A percentile compares a stretch with the other conserved stretches of the same genome.
Conservation (phyloP, 2,888 invertebrate species). For the Campopleginae sp. region DNA sequence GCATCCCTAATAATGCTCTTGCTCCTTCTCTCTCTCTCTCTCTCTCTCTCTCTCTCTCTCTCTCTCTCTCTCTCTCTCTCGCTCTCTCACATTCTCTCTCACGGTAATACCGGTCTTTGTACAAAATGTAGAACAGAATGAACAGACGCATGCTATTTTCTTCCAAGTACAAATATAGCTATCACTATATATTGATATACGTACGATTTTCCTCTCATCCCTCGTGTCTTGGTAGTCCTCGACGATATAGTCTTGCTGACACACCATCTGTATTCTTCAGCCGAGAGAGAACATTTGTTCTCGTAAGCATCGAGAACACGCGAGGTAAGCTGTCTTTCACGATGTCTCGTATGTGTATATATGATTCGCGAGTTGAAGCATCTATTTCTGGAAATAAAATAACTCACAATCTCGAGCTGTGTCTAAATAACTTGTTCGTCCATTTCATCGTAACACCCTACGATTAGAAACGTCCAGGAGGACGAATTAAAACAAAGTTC, state of each 20-base stretch:
- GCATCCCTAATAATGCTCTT: constrained; percentile 43
- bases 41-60: background rate
- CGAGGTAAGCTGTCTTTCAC: constrained; percentile 57
- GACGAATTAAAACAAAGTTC: background rate
- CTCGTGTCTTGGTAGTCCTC: constrained; percentile 19
- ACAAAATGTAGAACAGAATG: constrained; percentile 58
- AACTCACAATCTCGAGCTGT: constrained; percentile 45
- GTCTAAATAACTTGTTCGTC: constrained; percentile 25
- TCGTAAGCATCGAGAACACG: constrained; percentile 63
- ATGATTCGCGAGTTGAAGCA: constrained; percentile 30
- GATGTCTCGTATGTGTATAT: constrained; percentile 19
- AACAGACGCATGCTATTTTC: constrained; percentile 25
- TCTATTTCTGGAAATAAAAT: constrained; percentile 51
- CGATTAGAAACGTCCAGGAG: background rate
- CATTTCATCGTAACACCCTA: background rate
- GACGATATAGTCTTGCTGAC: constrained; percentile 54
- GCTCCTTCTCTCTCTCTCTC: background rate
- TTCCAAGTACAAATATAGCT: background rate
- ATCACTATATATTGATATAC: constrained; percentile 7
- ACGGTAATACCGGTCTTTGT: constrained; percentile 51
- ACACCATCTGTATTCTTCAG: constrained; percentile 63
- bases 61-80: background rate
- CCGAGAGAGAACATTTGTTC: constrained; percentile 62
- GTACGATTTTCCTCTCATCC: constrained; percentile 10
- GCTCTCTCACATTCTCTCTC: background rate